phyloP scores from a whole-genome alignment of 2,113 vertebrate species.

The Salvator merianae region DNA sequence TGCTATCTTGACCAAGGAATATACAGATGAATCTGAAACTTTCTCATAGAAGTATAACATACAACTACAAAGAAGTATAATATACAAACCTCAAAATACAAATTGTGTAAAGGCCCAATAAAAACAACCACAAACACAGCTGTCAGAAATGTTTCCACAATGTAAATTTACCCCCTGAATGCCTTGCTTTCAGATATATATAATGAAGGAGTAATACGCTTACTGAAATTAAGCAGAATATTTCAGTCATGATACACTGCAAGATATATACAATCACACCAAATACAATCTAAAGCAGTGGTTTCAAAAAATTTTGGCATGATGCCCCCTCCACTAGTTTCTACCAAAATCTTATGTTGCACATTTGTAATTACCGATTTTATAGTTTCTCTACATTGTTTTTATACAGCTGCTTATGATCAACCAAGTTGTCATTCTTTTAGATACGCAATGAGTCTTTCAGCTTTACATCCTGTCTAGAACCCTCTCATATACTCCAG shows the following conservation, averaged over 20 bases:
- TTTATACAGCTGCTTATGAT: no score
- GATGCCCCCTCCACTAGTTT: no score
- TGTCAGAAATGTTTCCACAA: background rate
- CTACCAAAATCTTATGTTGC: no score
- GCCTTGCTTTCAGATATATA: background rate
- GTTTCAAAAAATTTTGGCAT: no score
- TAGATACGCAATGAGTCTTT: no score
- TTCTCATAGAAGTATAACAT: background rate
- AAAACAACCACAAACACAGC: background rate
- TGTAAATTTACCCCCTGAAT: background rate
- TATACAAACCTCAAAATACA: conserved; percentile 7
- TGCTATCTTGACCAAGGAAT: background rate
- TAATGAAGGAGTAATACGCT: background rate
- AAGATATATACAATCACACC: background rate
- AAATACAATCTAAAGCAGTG: no score
- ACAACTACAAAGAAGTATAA: background rate
- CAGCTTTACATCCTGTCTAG: no score
- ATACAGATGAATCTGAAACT: background rate
- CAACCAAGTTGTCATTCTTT: no score
- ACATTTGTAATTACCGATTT: no score
- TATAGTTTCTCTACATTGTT: no score
- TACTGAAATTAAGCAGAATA: background rate
- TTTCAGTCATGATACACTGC: background rate
- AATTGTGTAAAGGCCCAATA: background rate
- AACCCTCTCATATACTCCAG: no score